These are phyloP conservation scores for Leptopilina clavipes DNA, from an alignment of 1,140 invertebrate genomes.

Conservation along the genomic window DNA sequence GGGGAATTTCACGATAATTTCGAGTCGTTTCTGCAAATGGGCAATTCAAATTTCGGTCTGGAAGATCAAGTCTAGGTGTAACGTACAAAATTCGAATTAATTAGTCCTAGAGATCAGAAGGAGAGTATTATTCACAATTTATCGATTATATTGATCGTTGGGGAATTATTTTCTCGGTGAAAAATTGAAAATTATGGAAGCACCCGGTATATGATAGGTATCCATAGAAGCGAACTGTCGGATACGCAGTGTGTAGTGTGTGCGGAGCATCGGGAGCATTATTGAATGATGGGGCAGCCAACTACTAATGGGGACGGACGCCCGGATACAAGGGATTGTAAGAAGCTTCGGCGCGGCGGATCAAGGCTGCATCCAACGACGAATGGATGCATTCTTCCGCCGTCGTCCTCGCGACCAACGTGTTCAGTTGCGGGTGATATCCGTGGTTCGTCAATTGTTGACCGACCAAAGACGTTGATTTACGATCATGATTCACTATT, in stretches of 20 bases:
- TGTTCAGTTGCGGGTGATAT: constrained; percentile 49
- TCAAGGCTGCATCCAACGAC: constrained; percentile 59
- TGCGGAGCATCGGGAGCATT: constrained; percentile 69
- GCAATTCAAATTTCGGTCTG: too few relatives aligned
- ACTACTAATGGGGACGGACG: constrained; percentile 73
- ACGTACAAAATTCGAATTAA: too few relatives aligned
- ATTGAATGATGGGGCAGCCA: constrained; percentile 74
- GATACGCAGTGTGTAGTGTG: constrained; percentile 55
- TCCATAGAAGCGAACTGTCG: constrained; percentile 43
- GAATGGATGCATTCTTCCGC: constrained; percentile 25
- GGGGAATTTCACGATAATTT: too few relatives aligned
- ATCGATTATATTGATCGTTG: too few relatives aligned
- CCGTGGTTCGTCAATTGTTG: constrained; percentile 41
- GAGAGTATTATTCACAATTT: too few relatives aligned
- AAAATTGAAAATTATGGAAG: background rate
- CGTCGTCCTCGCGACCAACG: constrained; percentile 38
- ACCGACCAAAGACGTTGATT: constrained; percentile 13
- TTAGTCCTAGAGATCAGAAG: too few relatives aligned
- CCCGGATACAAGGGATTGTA: constrained; percentile 67
- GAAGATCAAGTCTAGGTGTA: too few relatives aligned
- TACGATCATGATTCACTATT: constrained; percentile 22
- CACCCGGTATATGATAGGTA: constrained; percentile 54
- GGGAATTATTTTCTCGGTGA: too few relatives aligned
- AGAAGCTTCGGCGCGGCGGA: constrained; percentile 66
- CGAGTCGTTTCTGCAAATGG: too few relatives aligned